These are phyloP conservation scores for Nomada fucata DNA, from an alignment of 2,888 invertebrate species.

Conservation along the genomic window DNA sequence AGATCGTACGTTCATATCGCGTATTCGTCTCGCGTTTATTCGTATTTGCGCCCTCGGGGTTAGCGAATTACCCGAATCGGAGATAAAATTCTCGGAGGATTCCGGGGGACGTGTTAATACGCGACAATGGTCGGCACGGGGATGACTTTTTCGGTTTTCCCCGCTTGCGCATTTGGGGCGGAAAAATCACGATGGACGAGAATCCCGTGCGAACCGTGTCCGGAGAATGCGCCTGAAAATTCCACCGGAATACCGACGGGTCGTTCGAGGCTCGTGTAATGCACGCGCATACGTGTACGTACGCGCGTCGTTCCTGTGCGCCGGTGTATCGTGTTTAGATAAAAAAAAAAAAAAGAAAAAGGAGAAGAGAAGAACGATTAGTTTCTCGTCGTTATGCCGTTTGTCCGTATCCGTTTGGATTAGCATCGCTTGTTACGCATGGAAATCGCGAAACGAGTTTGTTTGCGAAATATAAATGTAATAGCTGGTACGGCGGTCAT, in stretches of 20 bases:
- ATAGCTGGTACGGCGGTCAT: neutral
- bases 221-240: conserved; percentile 66
- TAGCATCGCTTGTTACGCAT: conserved; percentile 3
- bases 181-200: conserved; percentile 59
- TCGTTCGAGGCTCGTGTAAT: conserved; percentile 2
- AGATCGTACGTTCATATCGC: neutral
- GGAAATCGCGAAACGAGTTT: conserved; percentile 4
- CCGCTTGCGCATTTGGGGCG: conserved; percentile 24
- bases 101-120: conserved; percentile 16
- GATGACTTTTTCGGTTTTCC: conserved; percentile 34
- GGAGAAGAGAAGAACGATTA: conserved; percentile 24
- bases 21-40: neutral
- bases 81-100: conserved; percentile 20
- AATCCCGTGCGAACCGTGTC: conserved; percentile 53
- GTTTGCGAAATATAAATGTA: neutral
- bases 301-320: conserved; percentile 2
- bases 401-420: neutral
- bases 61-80: conserved; percentile 17
- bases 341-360: conserved; percentile 1
- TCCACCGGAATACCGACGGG: conserved; percentile 47
- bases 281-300: conserved; percentile 8
- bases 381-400: conserved; percentile 10
- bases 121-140: neutral
- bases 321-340: conserved; percentile 25
- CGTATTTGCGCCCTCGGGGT: neutral